These are phyloP conservation scores for Phylloscopus whistleri DNA, from an alignment of 2,113 vertebrate genomes.

Conservation along the genomic window DNA sequence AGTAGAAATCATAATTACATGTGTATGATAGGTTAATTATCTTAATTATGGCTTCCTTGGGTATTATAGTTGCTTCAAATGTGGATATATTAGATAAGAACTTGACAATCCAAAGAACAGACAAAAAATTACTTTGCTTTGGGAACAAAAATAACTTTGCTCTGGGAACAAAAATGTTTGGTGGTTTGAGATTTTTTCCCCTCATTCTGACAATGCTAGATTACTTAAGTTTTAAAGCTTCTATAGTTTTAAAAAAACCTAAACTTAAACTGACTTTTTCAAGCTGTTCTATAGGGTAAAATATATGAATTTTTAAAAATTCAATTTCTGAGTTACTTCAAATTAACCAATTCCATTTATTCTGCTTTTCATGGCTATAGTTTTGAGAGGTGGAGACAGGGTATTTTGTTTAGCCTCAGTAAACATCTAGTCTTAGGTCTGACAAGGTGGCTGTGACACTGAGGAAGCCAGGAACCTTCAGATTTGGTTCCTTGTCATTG, in stretches of 20 bases:
- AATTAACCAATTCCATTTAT: not conserved
- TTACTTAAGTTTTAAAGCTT: not conserved
- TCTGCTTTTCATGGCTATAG: not conserved
- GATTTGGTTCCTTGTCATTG: not conserved
- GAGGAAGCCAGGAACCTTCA: not conserved
- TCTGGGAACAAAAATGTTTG: not conserved
- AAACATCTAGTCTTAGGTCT: not conserved
- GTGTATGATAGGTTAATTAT: slow-evolving; percentile 36
- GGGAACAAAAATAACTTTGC: not conserved
- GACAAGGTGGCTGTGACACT: not conserved
- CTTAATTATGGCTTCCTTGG: slow-evolving; percentile 16
- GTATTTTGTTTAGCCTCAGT: not conserved
- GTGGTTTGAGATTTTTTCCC: not conserved
- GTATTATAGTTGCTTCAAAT: not conserved
- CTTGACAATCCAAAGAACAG: not conserved
- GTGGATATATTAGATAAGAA: not conserved
- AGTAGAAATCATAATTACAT: slow-evolving; percentile 10
- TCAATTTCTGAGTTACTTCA: not conserved
- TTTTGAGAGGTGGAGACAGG: not conserved
- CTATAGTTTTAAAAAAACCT: not conserved
- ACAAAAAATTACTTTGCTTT: not conserved
- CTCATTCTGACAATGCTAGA: not conserved
- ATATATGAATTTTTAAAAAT: not conserved
- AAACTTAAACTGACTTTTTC: not conserved
- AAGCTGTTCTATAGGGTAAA: not conserved